Conservation (phyloP, 2,888 invertebrate genomes). For the Euproctis similis region DNA sequence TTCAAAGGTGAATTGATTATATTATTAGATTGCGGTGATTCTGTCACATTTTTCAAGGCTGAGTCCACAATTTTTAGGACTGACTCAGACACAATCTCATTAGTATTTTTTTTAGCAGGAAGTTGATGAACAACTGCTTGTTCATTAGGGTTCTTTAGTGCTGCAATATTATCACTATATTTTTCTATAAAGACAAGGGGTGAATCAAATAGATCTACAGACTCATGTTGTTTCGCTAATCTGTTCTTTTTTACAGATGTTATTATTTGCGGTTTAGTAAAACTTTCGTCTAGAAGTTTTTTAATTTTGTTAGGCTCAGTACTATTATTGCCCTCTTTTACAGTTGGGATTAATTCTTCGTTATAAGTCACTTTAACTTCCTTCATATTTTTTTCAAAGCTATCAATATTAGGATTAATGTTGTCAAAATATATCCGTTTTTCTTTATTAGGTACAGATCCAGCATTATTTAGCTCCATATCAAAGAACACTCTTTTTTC, state of each 20-base stretch:
- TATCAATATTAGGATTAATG: too few relatives aligned
- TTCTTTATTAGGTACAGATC: constrained; percentile 14
- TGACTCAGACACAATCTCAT: too few relatives aligned
- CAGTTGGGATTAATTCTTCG: constrained; percentile 50
- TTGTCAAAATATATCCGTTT: constrained; percentile 44
- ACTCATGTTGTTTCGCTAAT: constrained; percentile 36
- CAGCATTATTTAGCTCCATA: constrained; percentile 28
- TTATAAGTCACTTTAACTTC: constrained; percentile 25
- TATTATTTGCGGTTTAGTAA: constrained; percentile 32
- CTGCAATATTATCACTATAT: constrained; percentile 19
- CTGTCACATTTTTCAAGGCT: too few relatives aligned
- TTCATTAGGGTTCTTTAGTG: constrained; percentile 30
- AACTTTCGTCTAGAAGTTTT: constrained; percentile 48
- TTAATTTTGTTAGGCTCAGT: constrained; percentile 35
- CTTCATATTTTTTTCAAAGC: constrained; percentile 19
- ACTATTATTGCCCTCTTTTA: constrained; percentile 29
- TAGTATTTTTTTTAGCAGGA: neutral
- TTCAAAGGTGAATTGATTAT: too few relatives aligned
- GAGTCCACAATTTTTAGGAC: too few relatives aligned
- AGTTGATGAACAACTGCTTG: constrained; percentile 27
- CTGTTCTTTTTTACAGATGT: constrained; percentile 29
- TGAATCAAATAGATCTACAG: constrained; percentile 54
- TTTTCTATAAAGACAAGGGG: constrained; percentile 13
- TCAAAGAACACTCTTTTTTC: neutral
- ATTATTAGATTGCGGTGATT: too few relatives aligned